Conservation (phyloP, 2,888 invertebrate species). For the Lasiommata megera region DNA sequence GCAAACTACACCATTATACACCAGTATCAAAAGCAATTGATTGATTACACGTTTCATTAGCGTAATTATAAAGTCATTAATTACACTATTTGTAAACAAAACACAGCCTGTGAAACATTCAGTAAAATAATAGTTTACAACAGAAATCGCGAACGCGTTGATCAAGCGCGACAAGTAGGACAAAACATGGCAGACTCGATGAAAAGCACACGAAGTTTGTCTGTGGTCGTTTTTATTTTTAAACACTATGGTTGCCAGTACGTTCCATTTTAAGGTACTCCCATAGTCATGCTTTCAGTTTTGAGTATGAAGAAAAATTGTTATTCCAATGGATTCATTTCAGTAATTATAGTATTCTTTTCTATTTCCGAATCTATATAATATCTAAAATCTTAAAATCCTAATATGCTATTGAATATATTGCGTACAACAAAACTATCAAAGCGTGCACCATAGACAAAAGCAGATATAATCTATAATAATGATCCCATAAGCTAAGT, state of each 20-base stretch:
- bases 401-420: too few relatives aligned
- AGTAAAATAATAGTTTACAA: slow-evolving; percentile 69
- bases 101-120: slow-evolving; percentile 73
- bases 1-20: slow-evolving; percentile 66
- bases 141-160: slow-evolving; percentile 74
- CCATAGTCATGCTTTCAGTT: too few relatives aligned
- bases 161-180: slow-evolving; percentile 81
- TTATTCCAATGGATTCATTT: too few relatives aligned
- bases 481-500: slow-evolving; percentile 18
- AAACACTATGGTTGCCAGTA: slow-evolving; percentile 45
- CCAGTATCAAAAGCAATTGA: slow-evolving; percentile 57
- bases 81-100: slow-evolving; percentile 77
- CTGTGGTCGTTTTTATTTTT: slow-evolving; percentile 70
- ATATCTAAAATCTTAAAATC: too few relatives aligned
- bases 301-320: too few relatives aligned
- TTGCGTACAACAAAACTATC: slow-evolving; percentile 41
- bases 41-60: slow-evolving; percentile 51
- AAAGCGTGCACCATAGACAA: slow-evolving; percentile 45
- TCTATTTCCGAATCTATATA: too few relatives aligned
- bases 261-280: slow-evolving; percentile 29
- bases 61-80: slow-evolving; percentile 58
- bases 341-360: too few relatives aligned
- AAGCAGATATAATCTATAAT: slow-evolving; percentile 21
- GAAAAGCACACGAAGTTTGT: slow-evolving; percentile 72
- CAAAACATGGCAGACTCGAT: slow-evolving; percentile 80